Conservation (phyloP, 2,888 invertebrate genomes). For the Stegophylla sp. region DNA sequence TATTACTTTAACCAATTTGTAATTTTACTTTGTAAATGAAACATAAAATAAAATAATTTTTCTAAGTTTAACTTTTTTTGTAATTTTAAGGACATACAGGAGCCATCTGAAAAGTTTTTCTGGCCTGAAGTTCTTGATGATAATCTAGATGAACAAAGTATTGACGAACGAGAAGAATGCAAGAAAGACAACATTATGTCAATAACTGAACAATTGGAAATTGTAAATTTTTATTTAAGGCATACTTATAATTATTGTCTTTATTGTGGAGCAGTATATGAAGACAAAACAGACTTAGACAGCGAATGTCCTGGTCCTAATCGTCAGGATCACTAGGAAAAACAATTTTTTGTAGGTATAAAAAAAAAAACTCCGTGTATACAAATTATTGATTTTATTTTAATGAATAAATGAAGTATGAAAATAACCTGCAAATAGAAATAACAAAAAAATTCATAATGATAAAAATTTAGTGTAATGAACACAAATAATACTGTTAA, state of each 20-base stretch:
- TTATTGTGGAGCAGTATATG: constrained; percentile 78
- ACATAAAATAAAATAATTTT: no score
- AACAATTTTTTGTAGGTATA: no score
- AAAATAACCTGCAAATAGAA: not conserved
- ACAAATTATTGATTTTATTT: no score
- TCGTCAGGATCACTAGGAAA: constrained; percentile 69
- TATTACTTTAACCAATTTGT: no score
- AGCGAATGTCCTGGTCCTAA: constrained; percentile 73
- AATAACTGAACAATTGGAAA: constrained; percentile 69
- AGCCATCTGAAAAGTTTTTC: constrained; percentile 70
- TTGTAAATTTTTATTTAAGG: constrained; percentile 73
- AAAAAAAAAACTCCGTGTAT: not conserved
- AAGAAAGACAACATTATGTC: constrained; percentile 39
- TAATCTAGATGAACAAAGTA: constrained; percentile 15
- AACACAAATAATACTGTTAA: not conserved
- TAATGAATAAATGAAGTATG: not conserved
- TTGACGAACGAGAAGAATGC: constrained; percentile 60
- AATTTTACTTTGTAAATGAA: no score
- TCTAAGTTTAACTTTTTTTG: not conserved
- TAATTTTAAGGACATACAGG: constrained; percentile 66
- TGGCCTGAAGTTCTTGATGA: constrained; percentile 65
- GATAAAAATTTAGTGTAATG: not conserved
- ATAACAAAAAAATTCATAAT: not conserved
- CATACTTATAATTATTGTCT: constrained; percentile 77
- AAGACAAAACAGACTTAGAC: constrained; percentile 71